Percentiles rank a stretch among this genome's conserved stretches.
Evolutionary conservation across 2,113 vertebrate genomes (phyloP).

Genomic region (Motacilla alba): DNA sequence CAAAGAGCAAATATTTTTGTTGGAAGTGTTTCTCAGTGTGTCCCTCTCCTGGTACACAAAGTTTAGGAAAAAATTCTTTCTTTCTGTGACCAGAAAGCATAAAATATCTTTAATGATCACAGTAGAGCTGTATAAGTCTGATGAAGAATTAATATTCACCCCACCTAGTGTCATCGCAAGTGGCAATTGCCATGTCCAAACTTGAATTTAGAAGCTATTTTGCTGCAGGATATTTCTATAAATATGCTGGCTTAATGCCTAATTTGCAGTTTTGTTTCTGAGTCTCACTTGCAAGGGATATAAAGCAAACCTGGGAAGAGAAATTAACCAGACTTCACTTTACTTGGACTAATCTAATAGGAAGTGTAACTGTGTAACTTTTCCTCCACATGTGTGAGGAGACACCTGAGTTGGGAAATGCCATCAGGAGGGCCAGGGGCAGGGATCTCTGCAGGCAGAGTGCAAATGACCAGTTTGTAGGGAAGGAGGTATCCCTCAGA

Average conservation of each 20-base stretch:
- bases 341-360: conserved; percentile 35
- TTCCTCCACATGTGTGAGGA: conserved; percentile 36
- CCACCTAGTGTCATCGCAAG: conserved; percentile 43
- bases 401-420: not conserved
- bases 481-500: not conserved
- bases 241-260: conserved; percentile 46
- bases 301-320: conserved; percentile 60
- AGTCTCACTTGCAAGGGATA: conserved; percentile 9
- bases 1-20: not conserved
- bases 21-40: not conserved
- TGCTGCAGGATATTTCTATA: conserved; percentile 39
- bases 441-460: not conserved
- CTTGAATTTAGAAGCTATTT: conserved; percentile 62
- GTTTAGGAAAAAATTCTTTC: not conserved
- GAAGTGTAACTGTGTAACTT: conserved; percentile 53
- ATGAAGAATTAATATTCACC: conserved; percentile 50
- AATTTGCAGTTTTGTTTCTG: conserved; percentile 45
- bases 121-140: not conserved
- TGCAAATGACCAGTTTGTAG: not conserved
- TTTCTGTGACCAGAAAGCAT: not conserved
- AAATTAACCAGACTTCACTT: conserved; percentile 56
- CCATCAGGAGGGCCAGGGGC: not conserved
- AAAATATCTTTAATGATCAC: not conserved
- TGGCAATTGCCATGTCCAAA: conserved; percentile 50
- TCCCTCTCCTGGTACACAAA: not conserved